Evolutionary conservation across 1,140 invertebrate species (phyloP).

Genomic region (Ditylenchus dipsaci): DNA sequence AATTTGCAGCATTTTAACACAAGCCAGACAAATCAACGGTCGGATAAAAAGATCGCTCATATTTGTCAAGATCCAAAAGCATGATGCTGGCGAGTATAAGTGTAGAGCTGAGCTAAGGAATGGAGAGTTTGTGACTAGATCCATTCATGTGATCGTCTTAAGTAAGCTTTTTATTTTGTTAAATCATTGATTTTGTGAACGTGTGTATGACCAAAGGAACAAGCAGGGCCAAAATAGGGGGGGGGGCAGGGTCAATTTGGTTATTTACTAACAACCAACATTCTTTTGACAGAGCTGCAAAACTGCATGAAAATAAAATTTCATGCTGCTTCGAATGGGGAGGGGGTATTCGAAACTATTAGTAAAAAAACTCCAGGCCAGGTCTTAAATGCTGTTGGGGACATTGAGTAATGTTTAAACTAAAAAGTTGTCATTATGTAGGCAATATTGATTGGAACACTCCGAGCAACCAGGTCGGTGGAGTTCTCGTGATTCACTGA

Average conservation of each 20-base stretch:
- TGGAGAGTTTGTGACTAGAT: neutral
- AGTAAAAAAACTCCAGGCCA: constrained; percentile 2
- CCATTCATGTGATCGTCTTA: constrained; percentile 19
- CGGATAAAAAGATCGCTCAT: constrained; percentile 12
- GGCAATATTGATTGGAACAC: constrained; percentile 36
- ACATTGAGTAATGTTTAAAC: neutral
- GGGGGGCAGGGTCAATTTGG: no score
- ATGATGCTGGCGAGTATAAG: constrained; percentile 17
- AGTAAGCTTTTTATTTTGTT: constrained; percentile 4
- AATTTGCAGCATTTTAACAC: constrained; percentile 2
- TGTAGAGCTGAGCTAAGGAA: constrained; percentile 13
- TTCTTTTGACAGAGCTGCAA: no score
- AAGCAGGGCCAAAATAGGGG: no score
- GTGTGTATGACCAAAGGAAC: no score
- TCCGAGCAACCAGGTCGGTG: constrained; percentile 22
- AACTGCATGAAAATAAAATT: no score
- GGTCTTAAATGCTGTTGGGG: neutral
- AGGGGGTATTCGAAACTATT: neutral
- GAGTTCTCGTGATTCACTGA: constrained; percentile 26
- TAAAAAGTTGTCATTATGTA: constrained; percentile 15
- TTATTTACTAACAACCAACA: no score
- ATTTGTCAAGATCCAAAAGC: constrained; percentile 20
- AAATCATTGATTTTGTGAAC: no score
- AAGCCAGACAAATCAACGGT: constrained; percentile 2
- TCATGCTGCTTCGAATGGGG: no score